A percentile compares a stretch with the other conserved stretches of the same genome.
Evolutionary conservation across 2,888 invertebrate species (phyloP).

Genomic region (Pherbina coryleti): DNA sequence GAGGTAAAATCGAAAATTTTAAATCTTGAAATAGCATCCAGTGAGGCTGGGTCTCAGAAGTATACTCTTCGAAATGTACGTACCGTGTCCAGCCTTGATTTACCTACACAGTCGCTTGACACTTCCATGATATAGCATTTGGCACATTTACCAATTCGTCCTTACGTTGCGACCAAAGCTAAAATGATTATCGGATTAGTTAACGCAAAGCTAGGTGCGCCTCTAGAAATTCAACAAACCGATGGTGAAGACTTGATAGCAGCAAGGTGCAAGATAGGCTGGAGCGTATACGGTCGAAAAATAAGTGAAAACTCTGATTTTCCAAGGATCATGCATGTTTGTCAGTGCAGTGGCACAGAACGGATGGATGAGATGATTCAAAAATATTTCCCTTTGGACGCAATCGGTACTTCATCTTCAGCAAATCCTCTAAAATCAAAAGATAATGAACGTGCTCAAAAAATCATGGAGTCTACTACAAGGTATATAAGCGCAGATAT

Average conservation of each 20-base stretch:
- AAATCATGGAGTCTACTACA: neutral
- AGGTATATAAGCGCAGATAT: neutral
- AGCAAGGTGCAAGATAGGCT: too few relatives aligned
- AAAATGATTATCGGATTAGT: too few relatives aligned
- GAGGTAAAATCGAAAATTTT: conserved; percentile 41
- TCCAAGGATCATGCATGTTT: conserved; percentile 29
- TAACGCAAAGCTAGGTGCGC: too few relatives aligned
- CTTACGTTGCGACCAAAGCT: too few relatives aligned
- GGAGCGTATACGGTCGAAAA: too few relatives aligned
- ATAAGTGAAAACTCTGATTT: too few relatives aligned
- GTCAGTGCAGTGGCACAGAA: conserved; percentile 26
- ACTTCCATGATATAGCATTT: too few relatives aligned
- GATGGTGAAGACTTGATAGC: too few relatives aligned
- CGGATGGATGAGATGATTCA: neutral
- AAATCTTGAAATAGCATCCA: conserved; percentile 33
- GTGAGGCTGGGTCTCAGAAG: conserved; percentile 1
- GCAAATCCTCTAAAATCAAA: neutral
- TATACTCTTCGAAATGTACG: conserved; percentile 35
- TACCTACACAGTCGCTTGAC: too few relatives aligned
- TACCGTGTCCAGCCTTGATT: conserved; percentile 28
- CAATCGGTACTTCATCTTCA: neutral
- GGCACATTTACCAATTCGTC: too few relatives aligned
- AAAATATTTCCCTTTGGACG: neutral
- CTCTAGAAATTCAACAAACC: too few relatives aligned
- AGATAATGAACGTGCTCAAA: neutral